These are phyloP conservation scores for Tribolium madens DNA, from an alignment of 1,140 invertebrate genomes.

Conservation along the genomic window DNA sequence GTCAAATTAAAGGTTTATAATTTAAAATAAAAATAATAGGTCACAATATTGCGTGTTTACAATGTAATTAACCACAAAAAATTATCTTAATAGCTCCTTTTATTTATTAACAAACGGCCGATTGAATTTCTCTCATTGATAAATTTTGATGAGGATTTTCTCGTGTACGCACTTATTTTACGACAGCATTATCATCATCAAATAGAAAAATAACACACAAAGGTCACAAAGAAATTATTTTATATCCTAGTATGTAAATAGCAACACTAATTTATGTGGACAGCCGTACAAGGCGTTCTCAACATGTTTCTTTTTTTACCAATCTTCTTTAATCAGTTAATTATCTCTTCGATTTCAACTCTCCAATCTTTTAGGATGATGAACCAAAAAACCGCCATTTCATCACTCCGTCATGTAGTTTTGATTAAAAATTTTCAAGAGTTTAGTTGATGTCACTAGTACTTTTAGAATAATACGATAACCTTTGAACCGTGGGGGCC, in stretches of 20 bases:
- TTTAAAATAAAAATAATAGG: slow-evolving; percentile 43
- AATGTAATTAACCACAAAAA: slow-evolving; percentile 50
- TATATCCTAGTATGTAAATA: slow-evolving; percentile 35
- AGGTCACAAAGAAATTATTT: slow-evolving; percentile 34
- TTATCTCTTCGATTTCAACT: slow-evolving; percentile 10
- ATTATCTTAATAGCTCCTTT: slow-evolving; percentile 47
- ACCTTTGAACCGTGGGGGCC: slow-evolving; percentile 17
- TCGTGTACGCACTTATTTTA: slow-evolving; percentile 10
- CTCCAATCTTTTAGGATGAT: slow-evolving; percentile 5
- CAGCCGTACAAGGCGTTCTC: slow-evolving; percentile 4
- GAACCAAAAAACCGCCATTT: slow-evolving; percentile 30
- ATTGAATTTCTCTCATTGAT: slow-evolving; percentile 49
- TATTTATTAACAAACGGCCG: slow-evolving; percentile 45
- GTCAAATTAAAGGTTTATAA: slow-evolving; percentile 36
- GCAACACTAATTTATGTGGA: slow-evolving; percentile 16
- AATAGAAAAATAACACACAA: slow-evolving; percentile 31
- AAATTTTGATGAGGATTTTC: slow-evolving; percentile 48
- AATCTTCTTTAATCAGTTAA: slow-evolving; percentile 38
- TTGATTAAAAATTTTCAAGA: slow-evolving; percentile 23
- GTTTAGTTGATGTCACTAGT: slow-evolving; percentile 21
- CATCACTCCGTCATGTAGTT: slow-evolving; percentile 20
- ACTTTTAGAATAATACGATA: slow-evolving; percentile 21
- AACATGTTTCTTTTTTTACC: slow-evolving; percentile 27
- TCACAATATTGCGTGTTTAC: slow-evolving; percentile 39
- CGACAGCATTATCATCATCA: background rate